Conservation (phyloP, 2,113 vertebrate genomes). For the Lophochroa leadbeateri region DNA sequence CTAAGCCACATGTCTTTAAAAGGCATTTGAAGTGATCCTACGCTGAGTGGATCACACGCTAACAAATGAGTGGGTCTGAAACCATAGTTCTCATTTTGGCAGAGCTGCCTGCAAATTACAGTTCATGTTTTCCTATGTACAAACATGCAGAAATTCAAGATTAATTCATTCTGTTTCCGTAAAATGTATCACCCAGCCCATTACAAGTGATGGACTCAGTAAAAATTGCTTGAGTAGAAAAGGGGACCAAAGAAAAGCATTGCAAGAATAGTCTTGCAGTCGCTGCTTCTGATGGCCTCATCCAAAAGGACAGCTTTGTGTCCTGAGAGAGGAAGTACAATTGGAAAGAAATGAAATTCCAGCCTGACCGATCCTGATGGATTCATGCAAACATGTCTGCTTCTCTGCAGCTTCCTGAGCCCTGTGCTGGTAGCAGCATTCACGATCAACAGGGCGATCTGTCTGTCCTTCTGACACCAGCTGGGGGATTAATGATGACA, state of each 20-base stretch:
- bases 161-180: background rate
- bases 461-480: background rate
- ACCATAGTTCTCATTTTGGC: background rate
- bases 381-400: background rate
- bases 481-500: background rate
- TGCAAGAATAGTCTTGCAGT: background rate
- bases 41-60: rapidly evolving
- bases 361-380: background rate
- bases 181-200: background rate
- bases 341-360: background rate
- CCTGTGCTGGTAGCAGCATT: background rate
- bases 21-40: background rate
- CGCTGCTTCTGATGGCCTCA: background rate
- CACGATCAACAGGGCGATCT: background rate
- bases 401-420: background rate
- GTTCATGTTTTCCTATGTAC: background rate
- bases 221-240: background rate
- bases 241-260: background rate
- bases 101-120: background rate
- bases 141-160: background rate
- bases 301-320: background rate
- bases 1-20: background rate
- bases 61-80: background rate
- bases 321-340: background rate
- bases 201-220: rapidly evolving